phyloP scores from a whole-genome alignment of 2,888 invertebrate genomes.

The Cryptocephalus primarius region DNA sequence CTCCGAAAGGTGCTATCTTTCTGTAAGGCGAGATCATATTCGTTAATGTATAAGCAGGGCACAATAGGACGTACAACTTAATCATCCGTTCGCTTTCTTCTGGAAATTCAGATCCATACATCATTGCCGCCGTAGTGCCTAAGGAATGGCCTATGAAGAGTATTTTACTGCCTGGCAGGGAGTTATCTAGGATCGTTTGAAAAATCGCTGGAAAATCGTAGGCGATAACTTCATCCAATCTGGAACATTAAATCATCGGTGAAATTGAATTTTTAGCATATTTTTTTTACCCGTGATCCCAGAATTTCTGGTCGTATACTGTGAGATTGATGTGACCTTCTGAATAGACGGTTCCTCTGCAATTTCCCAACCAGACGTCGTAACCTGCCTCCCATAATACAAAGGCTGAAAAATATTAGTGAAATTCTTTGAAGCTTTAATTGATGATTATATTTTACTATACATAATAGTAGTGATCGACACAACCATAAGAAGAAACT shows the following conservation, averaged over 20 bases:
- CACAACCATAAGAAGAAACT: too few relatives aligned
- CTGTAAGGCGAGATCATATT: constrained; percentile 50
- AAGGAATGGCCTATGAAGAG: constrained; percentile 84
- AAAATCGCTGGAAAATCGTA: constrained; percentile 29
- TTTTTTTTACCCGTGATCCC: constrained; percentile 29
- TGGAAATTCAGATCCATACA: constrained; percentile 55
- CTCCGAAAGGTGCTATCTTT: constrained; percentile 48
- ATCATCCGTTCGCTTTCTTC: constrained; percentile 56
- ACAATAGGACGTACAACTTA: constrained; percentile 51
- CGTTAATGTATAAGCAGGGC: constrained; percentile 54
- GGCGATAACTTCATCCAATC: constrained; percentile 29
- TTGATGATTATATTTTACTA: too few relatives aligned
- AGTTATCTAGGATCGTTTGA: constrained; percentile 21
- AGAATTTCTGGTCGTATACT: constrained; percentile 25
- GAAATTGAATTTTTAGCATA: not conserved
- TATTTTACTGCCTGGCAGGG: constrained; percentile 30
- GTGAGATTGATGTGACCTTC: constrained; percentile 28
- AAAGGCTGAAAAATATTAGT: constrained; percentile 29
- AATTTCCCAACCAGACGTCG: constrained; percentile 47
- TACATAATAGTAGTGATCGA: too few relatives aligned
- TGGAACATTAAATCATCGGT: constrained; percentile 9
- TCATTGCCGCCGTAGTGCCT: constrained; percentile 66
- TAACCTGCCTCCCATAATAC: constrained; percentile 42
- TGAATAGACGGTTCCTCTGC: constrained; percentile 30
- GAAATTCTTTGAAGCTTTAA: too few relatives aligned